Conservation (phyloP, 2,888 invertebrate species). For the Eledona agricola region DNA sequence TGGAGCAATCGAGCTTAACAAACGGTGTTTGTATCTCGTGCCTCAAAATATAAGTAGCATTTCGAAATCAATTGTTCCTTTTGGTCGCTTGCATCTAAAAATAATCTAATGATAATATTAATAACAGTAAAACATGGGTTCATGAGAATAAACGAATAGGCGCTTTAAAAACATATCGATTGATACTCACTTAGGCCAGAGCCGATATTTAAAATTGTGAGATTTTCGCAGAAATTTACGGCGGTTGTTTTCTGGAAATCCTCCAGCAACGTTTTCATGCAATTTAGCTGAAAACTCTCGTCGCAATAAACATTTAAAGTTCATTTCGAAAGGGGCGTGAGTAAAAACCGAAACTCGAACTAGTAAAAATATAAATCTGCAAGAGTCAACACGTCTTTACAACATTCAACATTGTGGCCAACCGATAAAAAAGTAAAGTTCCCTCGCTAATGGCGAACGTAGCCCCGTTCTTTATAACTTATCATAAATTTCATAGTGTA, state of each 20-base stretch:
- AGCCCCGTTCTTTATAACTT: constrained; percentile 59
- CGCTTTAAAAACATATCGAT: background rate
- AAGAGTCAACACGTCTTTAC: constrained; percentile 56
- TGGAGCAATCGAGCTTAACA: too few relatives aligned
- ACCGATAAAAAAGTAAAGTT: constrained; percentile 58
- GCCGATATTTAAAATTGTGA: background rate
- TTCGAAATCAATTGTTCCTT: too few relatives aligned
- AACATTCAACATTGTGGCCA: constrained; percentile 55
- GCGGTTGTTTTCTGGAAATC: constrained; percentile 24
- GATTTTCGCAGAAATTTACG: constrained; percentile 17
- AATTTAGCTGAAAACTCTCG: constrained; percentile 34
- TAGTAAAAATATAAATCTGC: constrained; percentile 51
- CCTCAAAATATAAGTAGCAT: too few relatives aligned
- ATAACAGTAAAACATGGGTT: too few relatives aligned
- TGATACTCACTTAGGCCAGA: background rate
- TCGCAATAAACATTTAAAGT: constrained; percentile 35
- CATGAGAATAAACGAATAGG: too few relatives aligned
- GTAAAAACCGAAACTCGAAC: constrained; percentile 39
- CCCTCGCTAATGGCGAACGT: constrained; percentile 58
- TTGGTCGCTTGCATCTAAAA: too few relatives aligned
- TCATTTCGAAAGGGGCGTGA: constrained; percentile 35
- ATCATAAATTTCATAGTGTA: constrained; percentile 61
- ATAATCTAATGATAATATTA: too few relatives aligned
- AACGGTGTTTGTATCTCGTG: too few relatives aligned
- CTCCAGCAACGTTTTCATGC: constrained; percentile 33